phyloP scores from a whole-genome alignment of 2,888 invertebrate genomes.

The Aspidapion aeneum region DNA sequence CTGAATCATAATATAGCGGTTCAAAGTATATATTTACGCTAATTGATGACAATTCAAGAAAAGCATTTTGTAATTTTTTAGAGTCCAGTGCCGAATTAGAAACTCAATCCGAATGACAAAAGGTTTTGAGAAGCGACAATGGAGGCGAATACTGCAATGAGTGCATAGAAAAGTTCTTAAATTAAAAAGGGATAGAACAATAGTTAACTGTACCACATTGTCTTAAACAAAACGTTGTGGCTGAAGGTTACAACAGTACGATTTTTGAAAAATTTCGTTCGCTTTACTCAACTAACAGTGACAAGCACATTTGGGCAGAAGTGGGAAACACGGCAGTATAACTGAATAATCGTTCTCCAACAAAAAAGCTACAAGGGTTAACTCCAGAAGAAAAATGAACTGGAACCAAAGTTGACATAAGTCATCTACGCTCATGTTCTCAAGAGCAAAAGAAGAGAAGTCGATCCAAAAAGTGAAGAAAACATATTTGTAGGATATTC shows the following conservation, averaged over 20 bases:
- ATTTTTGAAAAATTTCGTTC: not conserved
- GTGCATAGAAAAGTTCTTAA: not conserved
- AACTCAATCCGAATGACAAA: not conserved
- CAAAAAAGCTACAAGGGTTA: not conserved
- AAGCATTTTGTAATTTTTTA: too few relatives aligned
- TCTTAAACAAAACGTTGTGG: not conserved
- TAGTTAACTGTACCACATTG: not conserved
- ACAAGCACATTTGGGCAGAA: not conserved
- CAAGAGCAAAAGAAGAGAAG: not conserved
- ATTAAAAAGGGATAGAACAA: not conserved
- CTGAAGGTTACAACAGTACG: not conserved
- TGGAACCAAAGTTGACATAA: not conserved
- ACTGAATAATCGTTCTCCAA: not conserved
- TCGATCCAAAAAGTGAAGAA: not conserved
- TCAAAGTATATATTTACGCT: too few relatives aligned
- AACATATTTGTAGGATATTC: not conserved
- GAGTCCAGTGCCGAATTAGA: not conserved
- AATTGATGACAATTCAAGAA: too few relatives aligned
- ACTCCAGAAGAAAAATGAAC: not conserved
- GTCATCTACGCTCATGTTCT: not conserved
- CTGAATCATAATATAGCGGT: too few relatives aligned
- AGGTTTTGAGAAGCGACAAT: not conserved
- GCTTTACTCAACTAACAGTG: not conserved
- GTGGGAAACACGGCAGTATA: not conserved
- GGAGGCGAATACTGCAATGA: not conserved